Percentiles rank a stretch among this genome's conserved stretches.
Evolutionary conservation across 2,113 vertebrate genomes (phyloP).

Genomic region (Neotragus pygmaeus): DNA sequence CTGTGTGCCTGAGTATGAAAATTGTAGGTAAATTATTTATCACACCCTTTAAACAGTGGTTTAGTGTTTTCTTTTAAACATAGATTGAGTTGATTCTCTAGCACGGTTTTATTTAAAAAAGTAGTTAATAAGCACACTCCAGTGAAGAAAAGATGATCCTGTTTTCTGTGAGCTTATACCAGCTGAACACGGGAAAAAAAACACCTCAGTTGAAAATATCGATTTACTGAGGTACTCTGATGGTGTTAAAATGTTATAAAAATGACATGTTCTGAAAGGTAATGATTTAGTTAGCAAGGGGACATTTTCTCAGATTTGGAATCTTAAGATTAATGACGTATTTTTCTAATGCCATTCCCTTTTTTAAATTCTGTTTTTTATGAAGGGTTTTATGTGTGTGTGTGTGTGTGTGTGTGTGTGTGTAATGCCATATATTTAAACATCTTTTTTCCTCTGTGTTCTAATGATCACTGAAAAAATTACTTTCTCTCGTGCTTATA

Average conservation of each 20-base stretch:
- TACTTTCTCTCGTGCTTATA: background rate
- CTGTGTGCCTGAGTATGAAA: background rate
- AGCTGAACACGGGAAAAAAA: background rate
- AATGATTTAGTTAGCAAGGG: background rate
- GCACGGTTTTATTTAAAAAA: background rate
- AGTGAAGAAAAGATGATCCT: background rate
- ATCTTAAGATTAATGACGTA: background rate
- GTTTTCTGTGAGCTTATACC: background rate
- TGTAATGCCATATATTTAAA: background rate
- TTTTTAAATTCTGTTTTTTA: background rate
- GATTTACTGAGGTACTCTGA: background rate
- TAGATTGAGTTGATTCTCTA: background rate
- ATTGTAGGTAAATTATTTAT: background rate
- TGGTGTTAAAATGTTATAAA: constrained; percentile 5
- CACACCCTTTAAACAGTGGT: background rate
- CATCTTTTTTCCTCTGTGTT: background rate
- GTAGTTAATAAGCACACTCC: background rate
- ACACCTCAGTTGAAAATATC: background rate
- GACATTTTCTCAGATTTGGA: constrained; percentile 4
- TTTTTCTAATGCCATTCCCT: background rate
- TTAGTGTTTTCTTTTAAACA: background rate
- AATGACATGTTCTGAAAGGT: background rate
- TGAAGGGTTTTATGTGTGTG: background rate
- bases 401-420: background rate
- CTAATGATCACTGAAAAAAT: background rate